Percentiles rank a stretch among this genome's conserved stretches.
Conservation (phyloP, 1,140 invertebrate genomes). For the Brachionus angularis region DNA sequence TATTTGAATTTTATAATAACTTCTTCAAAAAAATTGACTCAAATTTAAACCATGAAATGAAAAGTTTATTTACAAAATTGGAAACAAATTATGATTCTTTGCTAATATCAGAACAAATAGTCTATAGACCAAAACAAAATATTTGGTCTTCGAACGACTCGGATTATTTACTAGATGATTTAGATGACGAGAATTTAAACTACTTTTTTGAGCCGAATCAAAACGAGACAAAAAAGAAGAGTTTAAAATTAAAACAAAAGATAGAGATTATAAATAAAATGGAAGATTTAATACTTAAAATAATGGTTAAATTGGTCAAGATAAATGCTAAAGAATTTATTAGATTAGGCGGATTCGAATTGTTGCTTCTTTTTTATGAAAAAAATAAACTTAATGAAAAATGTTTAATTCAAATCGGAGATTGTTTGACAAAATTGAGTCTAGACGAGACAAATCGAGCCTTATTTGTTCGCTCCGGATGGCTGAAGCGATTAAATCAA, state of each 20-base stretch:
- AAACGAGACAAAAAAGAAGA: background rate
- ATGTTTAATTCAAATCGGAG: background rate
- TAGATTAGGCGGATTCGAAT: constrained; percentile 26
- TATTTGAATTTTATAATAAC: constrained; percentile 33
- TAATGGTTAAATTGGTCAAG: constrained; percentile 12
- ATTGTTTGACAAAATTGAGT: constrained; percentile 9
- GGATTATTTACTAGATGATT: constrained; percentile 10
- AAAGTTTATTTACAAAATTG: too few species aligned
- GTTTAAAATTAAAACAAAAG: constrained; percentile 13
- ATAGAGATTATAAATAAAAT: constrained; percentile 9
- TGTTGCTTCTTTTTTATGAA: constrained; percentile 20
- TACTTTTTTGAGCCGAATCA: background rate
- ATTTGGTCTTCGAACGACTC: constrained; percentile 5
- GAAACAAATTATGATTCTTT: too few species aligned
- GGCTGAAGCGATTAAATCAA: constrained; percentile 24
- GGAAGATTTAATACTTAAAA: constrained; percentile 10
- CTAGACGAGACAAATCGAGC: background rate
- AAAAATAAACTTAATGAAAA: constrained; percentile 21
- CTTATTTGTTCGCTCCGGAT: constrained; percentile 35
- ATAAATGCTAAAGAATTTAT: constrained; percentile 9
- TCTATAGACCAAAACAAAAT: background rate
- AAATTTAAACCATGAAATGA: too few species aligned
- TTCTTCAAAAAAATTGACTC: constrained; percentile 16
- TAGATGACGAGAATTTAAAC: constrained; percentile 15
- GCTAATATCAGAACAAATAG: background rate